Evolutionary conservation across 2,888 invertebrate species (phyloP), one percentile per base, ranked within the genome.

Genomic region (Caenorhabditis macrosperma): DNA sequence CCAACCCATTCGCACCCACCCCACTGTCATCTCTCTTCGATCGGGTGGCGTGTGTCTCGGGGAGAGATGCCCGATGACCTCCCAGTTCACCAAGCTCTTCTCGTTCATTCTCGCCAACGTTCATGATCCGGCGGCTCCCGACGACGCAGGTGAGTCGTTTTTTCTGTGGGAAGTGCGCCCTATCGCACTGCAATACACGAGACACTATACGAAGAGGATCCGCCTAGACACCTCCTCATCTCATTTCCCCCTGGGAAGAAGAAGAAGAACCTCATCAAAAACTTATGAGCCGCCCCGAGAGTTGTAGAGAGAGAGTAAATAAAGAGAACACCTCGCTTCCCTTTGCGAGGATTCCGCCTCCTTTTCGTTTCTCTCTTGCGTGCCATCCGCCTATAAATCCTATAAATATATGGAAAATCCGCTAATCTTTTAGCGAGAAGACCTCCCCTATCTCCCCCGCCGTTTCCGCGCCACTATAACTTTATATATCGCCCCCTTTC

Each of bases 1-100:
- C 71, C 52, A 71, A 71, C 54, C 50, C 50, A 60, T 52, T 69
- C 50, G 60, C 69, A 30, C 60, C 20, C 66, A 54, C 41, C 33
- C 54, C n/a, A n/a, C n/a, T n/a, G 54, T 57, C 28, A 30, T 50
- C 41, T 52, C 38, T 38, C 12, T 12, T 33, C 3, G 38, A 38
- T 38, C 38, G 12, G 7, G 15, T 33, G 38, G 15, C 12, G 2
- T 12, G 12, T 35, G 28, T 1, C 33, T 20, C 3, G 22, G 35
- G n/a, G 33, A 5, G 71, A 59, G 74, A 74, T 74, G 74, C 74
- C 72, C 78, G 82, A 95, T 89, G 94, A 95, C 64, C 94, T 93
- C 89, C 48, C 89, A 89, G 84, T 89, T 89, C 84, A 89, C 89
- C 33, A 89, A 89, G 78, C 85, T 89, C 48, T 87, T 89, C 81